Conservation (phyloP, 2,888 invertebrate species). For the Agonopterix heracliana region DNA sequence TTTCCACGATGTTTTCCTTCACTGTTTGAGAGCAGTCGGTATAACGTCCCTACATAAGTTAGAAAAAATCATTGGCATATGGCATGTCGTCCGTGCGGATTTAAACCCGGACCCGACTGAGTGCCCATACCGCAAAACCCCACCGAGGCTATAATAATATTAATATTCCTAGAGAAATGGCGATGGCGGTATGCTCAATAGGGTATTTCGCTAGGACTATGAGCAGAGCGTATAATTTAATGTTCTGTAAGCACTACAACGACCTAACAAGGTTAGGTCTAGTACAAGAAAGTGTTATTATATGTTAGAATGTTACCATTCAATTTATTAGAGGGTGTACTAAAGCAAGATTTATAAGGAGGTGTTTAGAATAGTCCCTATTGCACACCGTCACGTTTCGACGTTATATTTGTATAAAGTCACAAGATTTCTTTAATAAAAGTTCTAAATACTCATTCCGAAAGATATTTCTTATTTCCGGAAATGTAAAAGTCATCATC, state of each 20-base stretch:
- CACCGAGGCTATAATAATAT: too few species aligned
- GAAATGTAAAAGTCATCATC: neutral
- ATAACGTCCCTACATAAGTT: too few species aligned
- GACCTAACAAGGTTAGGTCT: neutral
- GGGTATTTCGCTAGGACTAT: neutral
- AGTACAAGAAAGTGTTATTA: neutral
- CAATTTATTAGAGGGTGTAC: conserved; percentile 31
- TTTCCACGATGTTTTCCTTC: too few species aligned
- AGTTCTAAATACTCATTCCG: neutral
- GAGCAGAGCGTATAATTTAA: neutral
- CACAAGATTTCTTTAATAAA: neutral
- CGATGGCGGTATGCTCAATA: neutral
- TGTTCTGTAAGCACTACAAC: neutral
- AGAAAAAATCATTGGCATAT: too few species aligned
- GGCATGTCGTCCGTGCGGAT: too few species aligned
- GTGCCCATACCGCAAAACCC: too few species aligned
- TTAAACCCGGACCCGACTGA: too few species aligned
- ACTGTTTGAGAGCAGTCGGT: too few species aligned
- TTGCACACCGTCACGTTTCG: conserved; percentile 15
- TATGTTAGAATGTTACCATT: conserved; percentile 15
- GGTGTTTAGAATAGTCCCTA: conserved; percentile 16
- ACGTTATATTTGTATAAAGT: neutral
- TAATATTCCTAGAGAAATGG: neutral
- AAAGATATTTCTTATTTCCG: neutral
- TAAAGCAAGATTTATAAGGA: conserved; percentile 32